Percentiles rank a stretch among this genome's conserved stretches.
Evolutionary conservation across 2,113 vertebrate genomes (phyloP).

Genomic region (Pseudonaja textilis): DNA sequence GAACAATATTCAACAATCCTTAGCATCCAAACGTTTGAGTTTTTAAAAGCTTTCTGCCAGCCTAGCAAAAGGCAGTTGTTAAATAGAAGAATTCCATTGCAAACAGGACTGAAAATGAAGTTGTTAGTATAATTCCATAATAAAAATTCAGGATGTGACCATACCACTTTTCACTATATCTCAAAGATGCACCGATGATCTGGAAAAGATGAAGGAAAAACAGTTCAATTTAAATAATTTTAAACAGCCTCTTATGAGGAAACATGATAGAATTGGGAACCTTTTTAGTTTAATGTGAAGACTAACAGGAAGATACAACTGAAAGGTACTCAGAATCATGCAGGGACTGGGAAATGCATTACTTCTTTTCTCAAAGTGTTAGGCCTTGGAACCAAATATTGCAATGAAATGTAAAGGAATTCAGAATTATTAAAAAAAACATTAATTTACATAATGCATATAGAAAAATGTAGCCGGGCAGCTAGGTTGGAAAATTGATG

Average conservation of each 20-base stretch:
- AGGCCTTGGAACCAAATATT: background rate
- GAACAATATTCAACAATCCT: background rate
- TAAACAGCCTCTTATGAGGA: background rate
- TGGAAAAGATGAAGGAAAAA: background rate
- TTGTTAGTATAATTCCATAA: background rate
- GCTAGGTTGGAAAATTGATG: background rate
- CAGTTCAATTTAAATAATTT: background rate
- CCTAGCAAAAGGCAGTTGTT: background rate
- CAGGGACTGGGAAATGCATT: background rate
- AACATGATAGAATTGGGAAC: background rate
- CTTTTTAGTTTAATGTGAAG: background rate
- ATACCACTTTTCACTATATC: background rate
- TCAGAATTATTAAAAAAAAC: background rate
- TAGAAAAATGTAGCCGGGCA: background rate
- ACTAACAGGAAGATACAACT: background rate
- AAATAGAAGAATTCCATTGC: background rate
- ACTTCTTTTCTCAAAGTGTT: background rate
- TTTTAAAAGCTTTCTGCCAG: background rate
- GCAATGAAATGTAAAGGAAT: background rate
- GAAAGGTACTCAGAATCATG: background rate
- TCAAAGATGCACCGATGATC: background rate
- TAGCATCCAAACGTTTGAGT: background rate
- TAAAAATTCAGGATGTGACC: background rate
- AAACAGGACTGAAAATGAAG: background rate
- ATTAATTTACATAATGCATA: background rate